Percentiles rank a stretch among this genome's conserved stretches.
Evolutionary conservation across 1,140 invertebrate genomes (phyloP).

Genomic region (Drosophila repleta): DNA sequence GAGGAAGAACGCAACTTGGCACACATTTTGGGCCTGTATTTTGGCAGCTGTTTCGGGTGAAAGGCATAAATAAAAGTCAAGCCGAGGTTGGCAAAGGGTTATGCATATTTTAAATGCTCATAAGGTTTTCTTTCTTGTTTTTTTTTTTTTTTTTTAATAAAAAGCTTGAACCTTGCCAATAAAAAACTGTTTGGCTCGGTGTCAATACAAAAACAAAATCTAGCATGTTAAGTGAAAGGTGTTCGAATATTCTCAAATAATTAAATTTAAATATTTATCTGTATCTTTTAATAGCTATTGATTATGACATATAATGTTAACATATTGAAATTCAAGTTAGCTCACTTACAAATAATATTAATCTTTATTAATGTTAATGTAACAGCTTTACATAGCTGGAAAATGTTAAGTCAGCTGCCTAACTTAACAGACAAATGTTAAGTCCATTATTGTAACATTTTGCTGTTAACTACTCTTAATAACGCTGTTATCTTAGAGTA

Average conservation of each 20-base stretch:
- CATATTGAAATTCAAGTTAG: neutral
- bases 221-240: constrained; percentile 16
- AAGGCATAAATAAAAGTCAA: constrained; percentile 60
- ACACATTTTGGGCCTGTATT: constrained; percentile 48
- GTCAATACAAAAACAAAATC: constrained; percentile 4
- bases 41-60: constrained; percentile 56
- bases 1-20: constrained; percentile 50
- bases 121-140: constrained; percentile 18
- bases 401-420: neutral
- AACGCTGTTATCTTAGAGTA: too few relatives aligned
- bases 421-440: neutral
- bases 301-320: neutral
- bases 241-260: neutral
- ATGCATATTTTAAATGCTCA: constrained; percentile 36
- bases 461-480: too few relatives aligned
- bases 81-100: constrained; percentile 34
- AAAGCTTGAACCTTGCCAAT: constrained; percentile 1
- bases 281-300: neutral
- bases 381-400: neutral
- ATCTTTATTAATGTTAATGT: neutral
- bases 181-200: constrained; percentile 8
- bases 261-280: neutral
- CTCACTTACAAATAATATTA: too few relatives aligned
- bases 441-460: too few relatives aligned
- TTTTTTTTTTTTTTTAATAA: constrained; percentile 2